A percentile compares a stretch with the other conserved stretches of the same genome.
phyloP scores from a whole-genome alignment of 1,140 invertebrate genomes.

The Megathymus violae region DNA sequence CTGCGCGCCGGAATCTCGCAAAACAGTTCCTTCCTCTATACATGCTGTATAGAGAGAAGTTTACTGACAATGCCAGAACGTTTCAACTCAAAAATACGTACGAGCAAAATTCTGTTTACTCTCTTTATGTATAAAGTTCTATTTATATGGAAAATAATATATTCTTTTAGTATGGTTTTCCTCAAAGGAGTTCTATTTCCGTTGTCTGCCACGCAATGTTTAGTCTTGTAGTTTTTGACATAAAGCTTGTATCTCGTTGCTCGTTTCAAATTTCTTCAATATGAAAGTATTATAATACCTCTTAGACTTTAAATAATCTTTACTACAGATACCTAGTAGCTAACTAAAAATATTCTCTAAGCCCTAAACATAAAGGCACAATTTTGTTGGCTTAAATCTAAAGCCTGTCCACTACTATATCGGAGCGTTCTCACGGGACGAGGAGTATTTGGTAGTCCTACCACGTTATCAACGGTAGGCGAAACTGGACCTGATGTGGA shows the following conservation, averaged over 20 bases:
- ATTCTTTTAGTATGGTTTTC: slow-evolving; percentile 3
- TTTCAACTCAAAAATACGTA: neutral
- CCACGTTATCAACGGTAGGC: slow-evolving; percentile 7
- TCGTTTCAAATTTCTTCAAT: slow-evolving; percentile 4
- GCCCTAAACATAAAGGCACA: neutral
- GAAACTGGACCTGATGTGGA: slow-evolving; percentile 16
- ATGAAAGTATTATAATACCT: slow-evolving; percentile 9
- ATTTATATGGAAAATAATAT: neutral
- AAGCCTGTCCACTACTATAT: slow-evolving; percentile 2
- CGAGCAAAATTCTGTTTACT: neutral
- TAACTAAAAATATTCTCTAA: slow-evolving; percentile 6
- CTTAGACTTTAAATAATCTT: slow-evolving; percentile 2
- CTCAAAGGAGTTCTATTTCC: neutral
- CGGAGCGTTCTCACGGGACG: slow-evolving; percentile 16
- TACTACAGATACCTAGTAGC: neutral
- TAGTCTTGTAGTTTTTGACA: neutral
- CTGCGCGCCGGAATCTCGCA: slow-evolving; percentile 17
- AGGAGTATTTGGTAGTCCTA: neutral
- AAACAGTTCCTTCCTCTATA: slow-evolving; percentile 24
- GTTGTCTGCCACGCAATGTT: slow-evolving; percentile 8
- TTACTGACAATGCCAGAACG: neutral
- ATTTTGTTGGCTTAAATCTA: slow-evolving; percentile 11
- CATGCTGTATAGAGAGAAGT: neutral
- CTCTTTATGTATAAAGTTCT: neutral
- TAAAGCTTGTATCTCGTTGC: slow-evolving; percentile 4